These are phyloP conservation scores for Heliconius cydno DNA, from an alignment of 2,888 invertebrate genomes.

Conservation along the genomic window DNA sequence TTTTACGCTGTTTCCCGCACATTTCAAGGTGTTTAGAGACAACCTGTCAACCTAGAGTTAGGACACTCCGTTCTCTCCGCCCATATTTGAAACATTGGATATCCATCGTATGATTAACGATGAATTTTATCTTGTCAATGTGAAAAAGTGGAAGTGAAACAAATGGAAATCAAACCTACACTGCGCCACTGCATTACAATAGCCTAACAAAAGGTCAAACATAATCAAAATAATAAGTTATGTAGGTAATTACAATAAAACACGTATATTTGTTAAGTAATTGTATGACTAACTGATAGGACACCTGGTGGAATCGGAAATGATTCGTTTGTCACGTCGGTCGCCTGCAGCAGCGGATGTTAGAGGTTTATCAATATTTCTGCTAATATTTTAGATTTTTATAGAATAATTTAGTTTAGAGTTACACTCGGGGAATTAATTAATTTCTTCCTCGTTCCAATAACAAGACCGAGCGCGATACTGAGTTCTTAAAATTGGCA, in stretches of 20 bases:
- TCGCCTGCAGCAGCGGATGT: slow-evolving; percentile 28
- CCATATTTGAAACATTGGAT: too few species aligned
- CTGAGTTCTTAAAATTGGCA: too few species aligned
- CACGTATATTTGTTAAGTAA: slow-evolving; percentile 25
- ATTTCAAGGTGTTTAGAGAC: too few species aligned
- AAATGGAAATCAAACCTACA: not conserved
- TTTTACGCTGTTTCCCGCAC: too few species aligned
- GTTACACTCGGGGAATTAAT: too few species aligned
- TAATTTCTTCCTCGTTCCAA: too few species aligned
- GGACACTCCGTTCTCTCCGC: too few species aligned
- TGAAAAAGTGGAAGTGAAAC: too few species aligned
- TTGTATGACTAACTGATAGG: slow-evolving; percentile 25
- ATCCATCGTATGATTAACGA: too few species aligned
- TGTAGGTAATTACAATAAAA: slow-evolving; percentile 1
- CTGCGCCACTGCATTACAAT: not conserved
- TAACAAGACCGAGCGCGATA: too few species aligned
- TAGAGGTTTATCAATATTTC: slow-evolving; percentile 3
- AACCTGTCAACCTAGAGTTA: too few species aligned
- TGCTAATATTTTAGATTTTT: not conserved
- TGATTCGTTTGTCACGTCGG: slow-evolving; percentile 41
- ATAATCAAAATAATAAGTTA: not conserved
- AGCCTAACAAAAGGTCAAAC: not conserved
- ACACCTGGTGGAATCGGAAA: slow-evolving; percentile 38
- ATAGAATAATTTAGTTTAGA: not conserved
- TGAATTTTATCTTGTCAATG: too few species aligned